phyloP scores from a whole-genome alignment of 1,140 invertebrate species.

The Temnothorax longispinosus region DNA sequence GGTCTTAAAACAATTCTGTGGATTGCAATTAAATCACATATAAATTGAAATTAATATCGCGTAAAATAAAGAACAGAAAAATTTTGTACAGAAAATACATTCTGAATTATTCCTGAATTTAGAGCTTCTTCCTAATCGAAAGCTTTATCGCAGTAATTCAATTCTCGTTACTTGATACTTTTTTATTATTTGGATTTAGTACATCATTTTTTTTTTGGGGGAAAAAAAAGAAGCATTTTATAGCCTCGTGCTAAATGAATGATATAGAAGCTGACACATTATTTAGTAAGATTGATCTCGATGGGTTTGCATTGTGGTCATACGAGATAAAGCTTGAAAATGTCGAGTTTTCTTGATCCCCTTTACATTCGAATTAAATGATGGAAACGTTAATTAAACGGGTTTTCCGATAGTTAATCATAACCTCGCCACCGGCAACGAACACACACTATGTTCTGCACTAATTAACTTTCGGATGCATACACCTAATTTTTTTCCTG shows the following conservation, averaged over 20 bases:
- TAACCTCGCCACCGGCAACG: not conserved
- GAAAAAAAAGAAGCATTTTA: not conserved
- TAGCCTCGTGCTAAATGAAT: not conserved
- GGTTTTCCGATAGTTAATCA: slow-evolving; percentile 14
- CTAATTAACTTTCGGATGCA: slow-evolving; percentile 18
- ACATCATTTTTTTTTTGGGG: not conserved
- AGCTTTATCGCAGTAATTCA: not conserved
- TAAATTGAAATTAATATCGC: not conserved
- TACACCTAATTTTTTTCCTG: slow-evolving; percentile 23
- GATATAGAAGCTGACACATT: slow-evolving; percentile 11
- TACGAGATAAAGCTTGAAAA: slow-evolving; percentile 19
- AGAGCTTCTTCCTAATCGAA: not conserved
- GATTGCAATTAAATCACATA: not conserved
- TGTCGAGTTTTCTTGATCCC: not conserved
- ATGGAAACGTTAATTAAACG: slow-evolving; percentile 29
- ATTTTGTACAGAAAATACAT: not conserved
- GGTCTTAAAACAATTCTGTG: not conserved
- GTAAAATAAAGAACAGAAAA: not conserved
- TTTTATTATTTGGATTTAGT: not conserved
- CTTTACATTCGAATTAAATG: slow-evolving; percentile 16
- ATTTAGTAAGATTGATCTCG: slow-evolving; percentile 10
- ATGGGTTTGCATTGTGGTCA: not conserved
- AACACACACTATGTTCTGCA: not conserved
- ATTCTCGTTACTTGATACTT: not conserved
- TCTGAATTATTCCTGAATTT: not conserved